A percentile compares a stretch with the other conserved stretches of the same genome.
These are phyloP conservation scores for Pachycephus smyrnensis DNA, from an alignment of 2,888 invertebrate genomes.

Conservation along the genomic window DNA sequence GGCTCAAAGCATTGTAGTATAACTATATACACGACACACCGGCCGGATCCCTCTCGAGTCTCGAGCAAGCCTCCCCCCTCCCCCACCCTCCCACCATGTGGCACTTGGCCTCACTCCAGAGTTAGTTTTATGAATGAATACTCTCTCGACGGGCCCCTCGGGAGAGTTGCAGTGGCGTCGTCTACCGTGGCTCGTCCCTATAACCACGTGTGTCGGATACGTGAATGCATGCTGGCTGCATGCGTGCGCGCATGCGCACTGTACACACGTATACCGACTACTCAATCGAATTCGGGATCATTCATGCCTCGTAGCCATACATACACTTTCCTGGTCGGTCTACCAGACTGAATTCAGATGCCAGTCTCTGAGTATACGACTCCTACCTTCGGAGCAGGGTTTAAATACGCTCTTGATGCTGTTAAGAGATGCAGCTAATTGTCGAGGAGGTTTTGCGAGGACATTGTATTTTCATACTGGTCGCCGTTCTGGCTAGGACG, in stretches of 20 bases:
- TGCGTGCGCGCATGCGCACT: slow-evolving; percentile 18
- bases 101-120: slow-evolving; percentile 44
- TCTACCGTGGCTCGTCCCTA: neutral
- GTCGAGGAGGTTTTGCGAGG: no score
- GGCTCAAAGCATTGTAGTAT: neutral
- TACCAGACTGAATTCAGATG: neutral
- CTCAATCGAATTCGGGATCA: neutral
- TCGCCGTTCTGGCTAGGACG: neutral
- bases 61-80: slow-evolving; percentile 26
- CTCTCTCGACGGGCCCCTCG: slow-evolving; percentile 60
- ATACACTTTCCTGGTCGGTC: neutral
- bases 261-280: neutral
- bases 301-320: neutral
- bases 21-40: neutral
- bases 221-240: slow-evolving; percentile 17
- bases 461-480: neutral
- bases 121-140: slow-evolving; percentile 70
- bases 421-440: neutral
- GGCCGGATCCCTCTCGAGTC: slow-evolving; percentile 24
- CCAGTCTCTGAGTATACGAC: neutral
- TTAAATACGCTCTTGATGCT: neutral
- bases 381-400: neutral
- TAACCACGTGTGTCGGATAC: neutral
- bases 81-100: neutral
- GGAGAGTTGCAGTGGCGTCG: slow-evolving; percentile 28